Evolutionary conservation across 2,888 invertebrate species (phyloP).

Genomic region (Pteria penguin): DNA sequence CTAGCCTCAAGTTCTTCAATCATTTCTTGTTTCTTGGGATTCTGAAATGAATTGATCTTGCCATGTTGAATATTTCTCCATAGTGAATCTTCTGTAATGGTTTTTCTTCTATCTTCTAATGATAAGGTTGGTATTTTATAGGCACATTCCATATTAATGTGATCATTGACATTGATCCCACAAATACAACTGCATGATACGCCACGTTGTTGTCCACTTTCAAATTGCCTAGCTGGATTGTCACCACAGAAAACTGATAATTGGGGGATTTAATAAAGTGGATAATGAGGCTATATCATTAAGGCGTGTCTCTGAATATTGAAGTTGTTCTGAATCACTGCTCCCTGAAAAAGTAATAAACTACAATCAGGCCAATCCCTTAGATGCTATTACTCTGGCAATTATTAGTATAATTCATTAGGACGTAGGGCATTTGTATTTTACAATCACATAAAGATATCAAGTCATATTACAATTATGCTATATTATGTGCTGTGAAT

Average conservation of each 20-base stretch:
- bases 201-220: slow-evolving; percentile 40
- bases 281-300: slow-evolving; percentile 1
- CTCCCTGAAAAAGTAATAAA: slow-evolving; percentile 25
- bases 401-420: too few relatives aligned
- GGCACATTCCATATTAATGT: slow-evolving; percentile 6
- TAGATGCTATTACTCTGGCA: too few relatives aligned
- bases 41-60: slow-evolving; percentile 16
- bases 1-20: not conserved
- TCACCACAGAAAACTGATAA: slow-evolving; percentile 36
- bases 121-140: not conserved
- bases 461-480: too few relatives aligned
- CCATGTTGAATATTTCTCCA: slow-evolving; percentile 11
- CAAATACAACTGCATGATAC: slow-evolving; percentile 29
- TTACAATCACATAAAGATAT: too few relatives aligned
- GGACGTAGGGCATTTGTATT: too few relatives aligned
- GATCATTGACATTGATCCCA: slow-evolving; percentile 1
- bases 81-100: not conserved
- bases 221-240: slow-evolving; percentile 35
- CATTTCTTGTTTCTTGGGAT: slow-evolving; percentile 15
- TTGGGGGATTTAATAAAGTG: not conserved
- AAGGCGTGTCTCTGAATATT: slow-evolving; percentile 31
- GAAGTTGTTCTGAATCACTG: slow-evolving; percentile 29
- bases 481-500: too few relatives aligned
- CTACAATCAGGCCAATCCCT: too few relatives aligned
- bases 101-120: slow-evolving; percentile 18